phyloP scores from a whole-genome alignment of 1,140 invertebrate species.

The Drosophila fuyamai region DNA sequence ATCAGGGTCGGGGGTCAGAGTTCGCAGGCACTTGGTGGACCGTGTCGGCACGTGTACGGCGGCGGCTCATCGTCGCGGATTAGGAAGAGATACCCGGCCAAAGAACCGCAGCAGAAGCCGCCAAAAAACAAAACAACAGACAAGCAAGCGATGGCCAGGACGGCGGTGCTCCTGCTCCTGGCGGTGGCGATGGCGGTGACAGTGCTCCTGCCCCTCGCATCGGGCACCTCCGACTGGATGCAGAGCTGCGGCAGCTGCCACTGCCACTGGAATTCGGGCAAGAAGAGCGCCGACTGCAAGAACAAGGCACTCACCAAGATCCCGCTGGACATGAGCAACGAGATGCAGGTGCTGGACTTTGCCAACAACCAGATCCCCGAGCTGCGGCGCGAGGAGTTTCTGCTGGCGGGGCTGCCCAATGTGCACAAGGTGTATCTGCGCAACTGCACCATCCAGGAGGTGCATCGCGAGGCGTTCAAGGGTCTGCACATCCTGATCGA shows the following conservation, averaged over 20 bases:
- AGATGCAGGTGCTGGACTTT: slow-evolving; percentile 92
- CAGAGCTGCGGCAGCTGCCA: slow-evolving; percentile 87
- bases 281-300: slow-evolving; percentile 92
- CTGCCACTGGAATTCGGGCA: slow-evolving; percentile 92
- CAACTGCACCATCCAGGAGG: slow-evolving; percentile 89
- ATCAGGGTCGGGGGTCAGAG: neutral
- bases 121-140: too few relatives aligned
- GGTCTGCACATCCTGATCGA: slow-evolving; percentile 92
- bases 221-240: slow-evolving; percentile 86
- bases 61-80: slow-evolving; percentile 11
- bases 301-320: slow-evolving; percentile 88
- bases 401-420: slow-evolving; percentile 89
- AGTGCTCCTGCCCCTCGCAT: slow-evolving; percentile 1
- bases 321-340: slow-evolving; percentile 89
- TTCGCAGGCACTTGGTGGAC: neutral
- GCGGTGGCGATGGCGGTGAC: slow-evolving; percentile 15
- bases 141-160: neutral
- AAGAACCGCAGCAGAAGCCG: too few relatives aligned
- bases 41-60: slow-evolving; percentile 12
- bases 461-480: slow-evolving; percentile 90
- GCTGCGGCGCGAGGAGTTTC: slow-evolving; percentile 89
- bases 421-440: slow-evolving; percentile 91
- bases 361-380: slow-evolving; percentile 89
- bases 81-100: neutral
- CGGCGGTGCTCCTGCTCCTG: neutral